phyloP scores from a whole-genome alignment of 2,888 invertebrate genomes.

The Synanthedon tipuliformis region DNA sequence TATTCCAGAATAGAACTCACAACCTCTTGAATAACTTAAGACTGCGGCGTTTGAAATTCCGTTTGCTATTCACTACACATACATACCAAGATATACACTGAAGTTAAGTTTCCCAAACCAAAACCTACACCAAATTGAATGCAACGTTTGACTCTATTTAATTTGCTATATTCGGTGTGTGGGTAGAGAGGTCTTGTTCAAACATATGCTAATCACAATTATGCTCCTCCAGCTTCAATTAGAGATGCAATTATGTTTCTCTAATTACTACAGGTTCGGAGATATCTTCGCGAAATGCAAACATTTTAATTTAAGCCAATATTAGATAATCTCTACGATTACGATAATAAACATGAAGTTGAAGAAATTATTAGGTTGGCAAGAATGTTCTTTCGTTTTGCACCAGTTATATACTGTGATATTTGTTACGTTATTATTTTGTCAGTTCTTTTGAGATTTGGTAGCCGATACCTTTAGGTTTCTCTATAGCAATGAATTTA shows the following conservation, averaged over 20 bases:
- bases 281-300: neutral
- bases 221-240: constrained; percentile 13
- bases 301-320: too few species aligned
- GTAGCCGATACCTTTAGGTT: too few species aligned
- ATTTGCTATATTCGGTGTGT: constrained; percentile 3
- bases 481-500: too few species aligned
- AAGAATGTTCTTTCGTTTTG: too few species aligned
- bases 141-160: neutral
- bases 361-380: too few species aligned
- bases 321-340: too few species aligned
- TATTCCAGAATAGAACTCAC: constrained; percentile 6
- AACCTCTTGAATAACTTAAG: constrained; percentile 7
- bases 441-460: too few species aligned
- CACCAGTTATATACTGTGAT: too few species aligned
- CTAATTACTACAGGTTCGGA: neutral
- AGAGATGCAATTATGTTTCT: neutral
- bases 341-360: too few species aligned
- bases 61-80: constrained; percentile 8
- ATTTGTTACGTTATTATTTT: too few species aligned
- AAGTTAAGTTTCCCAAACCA: constrained; percentile 25
- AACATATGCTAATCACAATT: constrained; percentile 39
- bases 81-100: constrained; percentile 22
- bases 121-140: neutral
- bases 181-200: constrained; percentile 17
- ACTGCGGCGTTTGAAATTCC: constrained; percentile 3